Conservation (phyloP, 2,888 invertebrate genomes). For the Platycheirus albimanus region DNA sequence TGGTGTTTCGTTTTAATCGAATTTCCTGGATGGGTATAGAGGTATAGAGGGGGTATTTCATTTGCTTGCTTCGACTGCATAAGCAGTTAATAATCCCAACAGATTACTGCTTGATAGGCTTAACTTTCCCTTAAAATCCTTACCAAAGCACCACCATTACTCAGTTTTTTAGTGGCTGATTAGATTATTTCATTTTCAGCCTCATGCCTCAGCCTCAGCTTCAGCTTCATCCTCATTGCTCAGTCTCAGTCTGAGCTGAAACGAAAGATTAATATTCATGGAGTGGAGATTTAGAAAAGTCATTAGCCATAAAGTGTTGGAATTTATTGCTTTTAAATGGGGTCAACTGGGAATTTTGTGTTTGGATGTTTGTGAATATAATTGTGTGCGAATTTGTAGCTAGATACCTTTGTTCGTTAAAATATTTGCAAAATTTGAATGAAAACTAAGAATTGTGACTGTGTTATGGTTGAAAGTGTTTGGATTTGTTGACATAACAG, state of each 20-base stretch:
- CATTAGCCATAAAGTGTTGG: slow-evolving; percentile 35
- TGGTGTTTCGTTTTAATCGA: slow-evolving; percentile 51
- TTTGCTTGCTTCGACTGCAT: slow-evolving; percentile 20
- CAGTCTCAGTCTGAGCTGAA: slow-evolving; percentile 3
- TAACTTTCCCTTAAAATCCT: slow-evolving; percentile 39
- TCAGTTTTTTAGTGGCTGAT: slow-evolving; percentile 57
- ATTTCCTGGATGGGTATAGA: slow-evolving; percentile 6
- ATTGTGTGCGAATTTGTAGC: not conserved
- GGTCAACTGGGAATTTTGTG: slow-evolving; percentile 9
- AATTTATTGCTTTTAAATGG: slow-evolving; percentile 45
- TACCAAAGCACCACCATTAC: slow-evolving; percentile 39
- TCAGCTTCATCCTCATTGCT: too few relatives aligned
- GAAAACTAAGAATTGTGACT: not conserved
- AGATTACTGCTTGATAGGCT: slow-evolving; percentile 55
- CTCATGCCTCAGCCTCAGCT: too few relatives aligned
- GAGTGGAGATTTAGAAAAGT: slow-evolving; percentile 25
- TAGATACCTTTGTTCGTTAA: not conserved
- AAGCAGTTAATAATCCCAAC: slow-evolving; percentile 58
- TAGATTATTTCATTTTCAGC: slow-evolving; percentile 48
- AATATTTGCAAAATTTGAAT: not conserved
- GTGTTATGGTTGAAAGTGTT: not conserved
- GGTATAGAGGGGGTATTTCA: slow-evolving; percentile 14
- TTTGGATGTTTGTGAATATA: not conserved
- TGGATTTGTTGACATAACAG: not conserved
- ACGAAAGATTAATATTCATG: slow-evolving; percentile 44